Conservation (phyloP, 2,797 vertebrate genomes). For the Glyptemys insculpta region DNA sequence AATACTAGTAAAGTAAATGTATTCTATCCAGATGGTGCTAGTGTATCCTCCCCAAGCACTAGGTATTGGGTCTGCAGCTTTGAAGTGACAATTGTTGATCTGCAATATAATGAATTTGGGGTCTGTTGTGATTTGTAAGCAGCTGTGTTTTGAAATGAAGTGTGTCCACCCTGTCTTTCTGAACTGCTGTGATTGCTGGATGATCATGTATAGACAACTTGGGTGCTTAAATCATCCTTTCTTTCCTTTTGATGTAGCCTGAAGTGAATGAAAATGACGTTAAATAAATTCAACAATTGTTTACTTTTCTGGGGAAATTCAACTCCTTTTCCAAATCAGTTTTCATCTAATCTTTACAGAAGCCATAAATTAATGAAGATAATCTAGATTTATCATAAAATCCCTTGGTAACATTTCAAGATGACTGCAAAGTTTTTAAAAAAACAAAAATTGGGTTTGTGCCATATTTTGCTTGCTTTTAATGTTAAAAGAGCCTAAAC, state of each 20-base stretch:
- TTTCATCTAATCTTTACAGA: background rate
- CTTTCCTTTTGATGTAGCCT: background rate
- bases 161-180: constrained; percentile 24
- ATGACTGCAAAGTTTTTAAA: background rate
- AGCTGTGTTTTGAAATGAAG: constrained; percentile 29
- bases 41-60: background rate
- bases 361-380: background rate
- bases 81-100: background rate
- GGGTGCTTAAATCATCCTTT: background rate
- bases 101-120: background rate
- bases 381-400: background rate
- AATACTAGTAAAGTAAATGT: background rate
- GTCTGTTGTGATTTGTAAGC: constrained; percentile 43
- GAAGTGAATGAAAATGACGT: constrained; percentile 10
- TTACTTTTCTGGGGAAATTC: constrained; percentile 63
- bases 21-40: background rate
- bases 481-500: background rate
- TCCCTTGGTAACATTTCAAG: background rate
- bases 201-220: constrained; percentile 14
- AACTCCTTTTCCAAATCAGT: constrained; percentile 60
- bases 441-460: constrained; percentile 43
- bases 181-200: constrained; percentile 5
- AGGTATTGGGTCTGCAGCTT: background rate
- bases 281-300: background rate
- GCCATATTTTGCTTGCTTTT: background rate